Conservation (phyloP, 2,888 invertebrate species). For the Caenorhabditis imperialis region DNA sequence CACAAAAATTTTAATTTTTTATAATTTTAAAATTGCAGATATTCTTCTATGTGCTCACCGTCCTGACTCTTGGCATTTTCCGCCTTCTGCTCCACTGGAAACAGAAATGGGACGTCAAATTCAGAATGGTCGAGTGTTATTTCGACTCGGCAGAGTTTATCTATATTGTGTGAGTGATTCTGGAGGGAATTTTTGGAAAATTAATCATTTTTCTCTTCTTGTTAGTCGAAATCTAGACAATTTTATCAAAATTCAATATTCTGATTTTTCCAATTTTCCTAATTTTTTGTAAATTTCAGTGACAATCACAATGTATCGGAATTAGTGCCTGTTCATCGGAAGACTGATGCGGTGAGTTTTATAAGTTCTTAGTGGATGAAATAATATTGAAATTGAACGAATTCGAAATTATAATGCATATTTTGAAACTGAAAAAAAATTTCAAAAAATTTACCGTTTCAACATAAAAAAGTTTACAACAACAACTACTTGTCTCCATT, state of each 20-base stretch:
- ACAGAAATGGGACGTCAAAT: conserved; percentile 62
- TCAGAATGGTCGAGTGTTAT: conserved; percentile 60
- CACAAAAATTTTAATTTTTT: not conserved
- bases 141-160: conserved; percentile 70
- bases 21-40: conserved; percentile 40
- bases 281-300: conserved; percentile 49
- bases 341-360: conserved; percentile 16
- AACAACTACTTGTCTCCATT: no score
- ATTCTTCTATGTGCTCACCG: conserved; percentile 55
- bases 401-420: no score
- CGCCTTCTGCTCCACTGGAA: conserved; percentile 76
- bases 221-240: no score
- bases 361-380: not conserved
- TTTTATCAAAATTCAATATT: no score
- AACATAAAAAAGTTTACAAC: no score
- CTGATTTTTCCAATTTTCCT: no score
- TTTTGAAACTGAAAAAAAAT: no score
- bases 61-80: conserved; percentile 71
- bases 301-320: conserved; percentile 60
- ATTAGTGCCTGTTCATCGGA: conserved; percentile 33
- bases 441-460: no score
- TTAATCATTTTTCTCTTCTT: no score
- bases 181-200: no score
- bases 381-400: not conserved
- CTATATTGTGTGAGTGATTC: conserved; percentile 65